Evolutionary conservation across 1,140 invertebrate genomes (phyloP).

Genomic region (Drosophila kohkoa): DNA sequence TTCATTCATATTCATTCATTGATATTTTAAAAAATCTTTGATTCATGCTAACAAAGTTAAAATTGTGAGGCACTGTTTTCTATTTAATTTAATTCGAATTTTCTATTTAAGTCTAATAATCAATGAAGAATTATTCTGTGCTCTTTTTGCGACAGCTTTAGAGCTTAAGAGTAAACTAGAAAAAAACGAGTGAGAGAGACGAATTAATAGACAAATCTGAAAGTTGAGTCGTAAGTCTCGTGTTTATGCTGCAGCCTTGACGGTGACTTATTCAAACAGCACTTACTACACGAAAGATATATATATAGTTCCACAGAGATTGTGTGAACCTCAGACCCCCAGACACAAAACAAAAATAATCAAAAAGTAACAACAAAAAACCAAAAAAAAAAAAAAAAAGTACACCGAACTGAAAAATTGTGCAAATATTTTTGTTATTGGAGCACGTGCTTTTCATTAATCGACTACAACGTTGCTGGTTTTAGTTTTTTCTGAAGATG

Average conservation of each 20-base stretch:
- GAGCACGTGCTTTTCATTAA: slow-evolving; percentile 39
- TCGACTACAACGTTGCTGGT: not conserved
- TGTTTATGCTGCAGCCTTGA: slow-evolving; percentile 14
- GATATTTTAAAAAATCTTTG: no score
- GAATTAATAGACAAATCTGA: not conserved
- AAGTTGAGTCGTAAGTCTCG: slow-evolving; percentile 16
- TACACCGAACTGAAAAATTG: slow-evolving; percentile 3
- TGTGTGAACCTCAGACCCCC: slow-evolving; percentile 28
- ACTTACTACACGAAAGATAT: not conserved
- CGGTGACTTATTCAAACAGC: slow-evolving; percentile 9
- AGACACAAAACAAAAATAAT: slow-evolving; percentile 9
- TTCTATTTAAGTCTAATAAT: no score
- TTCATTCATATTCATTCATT: no score
- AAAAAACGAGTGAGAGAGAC: no score
- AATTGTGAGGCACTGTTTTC: not conserved
- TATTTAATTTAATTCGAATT: no score
- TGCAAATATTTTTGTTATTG: slow-evolving; percentile 28
- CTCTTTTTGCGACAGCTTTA: not conserved
- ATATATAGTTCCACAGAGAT: slow-evolving; percentile 24
- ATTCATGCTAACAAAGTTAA: not conserved
- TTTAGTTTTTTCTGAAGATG: slow-evolving; percentile 22
- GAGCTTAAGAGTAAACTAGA: not conserved
- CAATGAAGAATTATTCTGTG: not conserved
- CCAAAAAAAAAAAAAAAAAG: no score
- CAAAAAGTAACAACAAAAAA: not conserved